phyloP scores from a whole-genome alignment of 2,797 vertebrate genomes.

The Mastacembelus armatus region DNA sequence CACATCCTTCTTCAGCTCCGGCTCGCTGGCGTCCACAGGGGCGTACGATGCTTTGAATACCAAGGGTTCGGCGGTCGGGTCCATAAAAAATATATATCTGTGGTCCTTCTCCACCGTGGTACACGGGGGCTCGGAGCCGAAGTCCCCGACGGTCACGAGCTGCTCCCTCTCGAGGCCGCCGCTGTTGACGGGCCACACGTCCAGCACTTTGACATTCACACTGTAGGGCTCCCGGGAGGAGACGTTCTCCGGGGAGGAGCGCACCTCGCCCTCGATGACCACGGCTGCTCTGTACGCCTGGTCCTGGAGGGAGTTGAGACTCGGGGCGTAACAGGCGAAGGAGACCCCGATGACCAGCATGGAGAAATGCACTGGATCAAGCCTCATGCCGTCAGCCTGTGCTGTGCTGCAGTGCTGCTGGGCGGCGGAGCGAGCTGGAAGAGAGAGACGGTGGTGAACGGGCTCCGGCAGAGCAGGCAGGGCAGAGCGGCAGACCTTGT shows the following conservation, averaged over 20 bases:
- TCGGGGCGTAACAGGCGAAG: conserved; percentile 96
- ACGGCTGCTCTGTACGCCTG: conserved; percentile 93
- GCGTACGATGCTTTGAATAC: conserved; percentile 94
- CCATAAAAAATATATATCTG: conserved; percentile 97
- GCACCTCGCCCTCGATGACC: conserved; percentile 97
- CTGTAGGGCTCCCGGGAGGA: conserved; percentile 86
- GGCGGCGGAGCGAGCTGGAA: conserved; percentile 86
- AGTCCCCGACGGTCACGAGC: conserved; percentile 94
- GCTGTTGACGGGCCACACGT: conserved; percentile 95
- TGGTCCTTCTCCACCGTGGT: conserved; percentile 93
- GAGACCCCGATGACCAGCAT: conserved; percentile 97
- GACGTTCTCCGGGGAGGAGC: conserved; percentile 88
- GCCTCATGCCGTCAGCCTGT: conserved; percentile 95
- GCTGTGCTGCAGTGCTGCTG: conserved; percentile 88
- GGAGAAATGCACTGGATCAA: conserved; percentile 94
- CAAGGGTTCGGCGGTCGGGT: conserved; percentile 92
- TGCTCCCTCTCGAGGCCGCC: conserved; percentile 94
- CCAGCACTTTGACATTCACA: conserved; percentile 94
- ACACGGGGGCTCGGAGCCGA: conserved; percentile 89
- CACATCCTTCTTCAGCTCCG: conserved; percentile 95
- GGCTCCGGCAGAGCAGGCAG: conserved; percentile 86
- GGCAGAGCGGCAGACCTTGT: conserved; percentile 91
- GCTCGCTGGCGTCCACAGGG: conserved; percentile 91
- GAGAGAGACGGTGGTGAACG: conserved; percentile 85
- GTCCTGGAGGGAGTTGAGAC: conserved; percentile 95